Percentiles rank a stretch among this genome's conserved stretches.
Evolutionary conservation across 1,140 invertebrate species (phyloP).

Genomic region (Andricus grossulariae): DNA sequence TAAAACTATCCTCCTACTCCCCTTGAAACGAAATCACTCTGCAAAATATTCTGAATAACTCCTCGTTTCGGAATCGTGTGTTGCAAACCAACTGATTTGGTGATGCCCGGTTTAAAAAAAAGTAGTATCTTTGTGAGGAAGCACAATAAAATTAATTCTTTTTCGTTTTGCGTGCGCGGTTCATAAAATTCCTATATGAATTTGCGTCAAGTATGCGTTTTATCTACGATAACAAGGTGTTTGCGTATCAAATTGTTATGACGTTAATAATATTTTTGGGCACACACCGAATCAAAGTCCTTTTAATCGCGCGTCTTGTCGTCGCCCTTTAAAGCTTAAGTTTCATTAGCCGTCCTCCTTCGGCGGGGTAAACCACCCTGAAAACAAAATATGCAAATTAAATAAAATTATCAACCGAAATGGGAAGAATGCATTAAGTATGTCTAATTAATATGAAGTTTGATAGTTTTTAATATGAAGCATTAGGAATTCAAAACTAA

Average conservation of each 20-base stretch:
- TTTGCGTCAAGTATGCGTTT: conserved; percentile 2
- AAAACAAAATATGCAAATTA: conserved; percentile 57
- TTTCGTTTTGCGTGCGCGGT: conserved; percentile 41
- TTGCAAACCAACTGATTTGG: background rate
- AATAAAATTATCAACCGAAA: too few relatives aligned
- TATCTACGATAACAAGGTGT: conserved; percentile 47
- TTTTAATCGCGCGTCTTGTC: conserved; percentile 68
- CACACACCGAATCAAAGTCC: conserved; percentile 74
- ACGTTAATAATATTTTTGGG: conserved; percentile 72
- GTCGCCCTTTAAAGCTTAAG: conserved; percentile 48
- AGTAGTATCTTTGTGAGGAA: conserved; percentile 18
- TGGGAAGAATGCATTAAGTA: too few relatives aligned
- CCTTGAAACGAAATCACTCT: conserved; percentile 8
- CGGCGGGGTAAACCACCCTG: conserved; percentile 91
- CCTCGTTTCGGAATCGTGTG: background rate
- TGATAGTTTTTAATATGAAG: too few relatives aligned
- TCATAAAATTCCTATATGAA: conserved; percentile 39
- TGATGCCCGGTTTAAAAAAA: background rate
- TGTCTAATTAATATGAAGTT: too few relatives aligned
- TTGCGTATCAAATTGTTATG: conserved; percentile 75
- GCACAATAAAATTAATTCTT: conserved; percentile 28
- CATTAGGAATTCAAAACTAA: too few relatives aligned
- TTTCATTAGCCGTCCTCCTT: conserved; percentile 89
- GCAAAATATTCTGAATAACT: conserved; percentile 1
- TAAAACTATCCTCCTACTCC: conserved; percentile 17